Evolutionary conservation across 2,888 invertebrate genomes (phyloP), one percentile per base, ranked within the genome.

Genomic region (Hyles lineata): DNA sequence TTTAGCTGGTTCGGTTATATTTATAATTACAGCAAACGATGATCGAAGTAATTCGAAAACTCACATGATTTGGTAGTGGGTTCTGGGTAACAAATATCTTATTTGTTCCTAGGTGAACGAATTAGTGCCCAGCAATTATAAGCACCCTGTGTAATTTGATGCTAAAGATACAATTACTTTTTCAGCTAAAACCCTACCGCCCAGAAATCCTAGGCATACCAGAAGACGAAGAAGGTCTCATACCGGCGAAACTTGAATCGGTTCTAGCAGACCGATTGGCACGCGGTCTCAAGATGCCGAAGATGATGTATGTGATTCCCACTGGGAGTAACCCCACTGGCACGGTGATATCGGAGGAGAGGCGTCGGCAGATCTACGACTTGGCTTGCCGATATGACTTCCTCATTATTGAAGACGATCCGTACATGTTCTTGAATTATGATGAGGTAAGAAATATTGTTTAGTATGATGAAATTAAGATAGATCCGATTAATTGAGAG

Each of bases 261-360:
- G 91, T 95, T 0, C 89, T 98, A 52, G 94, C 95, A 71, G 89
- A 90, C 17, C 83, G 94, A 0, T 63, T 87, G 0, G 73, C 83
- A 0, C 89, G 92, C 71, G 94, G 95, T 0, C 84, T 94, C 74
- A 95, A 93, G 83, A 96, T 97, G 96, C 97, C 97, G 0, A 96
- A 96, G 86, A 83, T 96, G 72, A 89, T 98, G 84, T 97, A 97
- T 89, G 85, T 96, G 11, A 97, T 97, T 76, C 97, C 98, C 0
- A 97, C 97, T 17, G 97, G 97, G 0, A 96, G 96, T 35, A 98
- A 98, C 85, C 98, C 98, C 1, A 96, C 96, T 0, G 98, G 98
- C 0, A 95, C 95, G 0, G 96, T 97, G 0, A 91, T 97, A 72
- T 94, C 97, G 0, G 90, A 95, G 63, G 95, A 96, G 21, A 94